Percentiles rank a stretch among this genome's conserved stretches.
phyloP scores from a whole-genome alignment of 2,113 vertebrate species.

The Chionomys nivalis region DNA sequence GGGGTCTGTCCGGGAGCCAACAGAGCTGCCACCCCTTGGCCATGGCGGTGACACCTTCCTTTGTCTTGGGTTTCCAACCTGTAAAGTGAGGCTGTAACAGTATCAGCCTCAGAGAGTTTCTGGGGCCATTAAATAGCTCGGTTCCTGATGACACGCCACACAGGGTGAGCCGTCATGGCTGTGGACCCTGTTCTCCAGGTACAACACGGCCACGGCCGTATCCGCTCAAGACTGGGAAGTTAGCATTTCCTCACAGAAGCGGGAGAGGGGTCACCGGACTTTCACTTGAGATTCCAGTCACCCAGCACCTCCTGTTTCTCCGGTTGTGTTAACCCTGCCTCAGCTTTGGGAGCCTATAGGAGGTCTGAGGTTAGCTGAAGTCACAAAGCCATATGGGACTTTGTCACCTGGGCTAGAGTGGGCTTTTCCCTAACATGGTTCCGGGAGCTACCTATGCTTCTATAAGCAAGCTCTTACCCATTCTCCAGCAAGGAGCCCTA shows the following conservation, averaged over 20 bases:
- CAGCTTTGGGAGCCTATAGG: not conserved
- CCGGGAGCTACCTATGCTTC: not conserved
- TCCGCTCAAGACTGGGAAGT: not conserved
- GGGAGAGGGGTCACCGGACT: not conserved
- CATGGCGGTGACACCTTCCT: not conserved
- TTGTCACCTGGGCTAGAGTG: not conserved
- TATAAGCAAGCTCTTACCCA: not conserved
- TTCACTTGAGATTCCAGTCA: not conserved
- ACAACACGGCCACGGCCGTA: not conserved
- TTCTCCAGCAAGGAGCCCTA: not conserved
- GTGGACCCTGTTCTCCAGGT: not conserved
- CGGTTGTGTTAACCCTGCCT: not conserved
- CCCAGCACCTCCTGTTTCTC: too few species aligned
- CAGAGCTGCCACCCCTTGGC: not conserved
- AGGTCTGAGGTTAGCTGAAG: not conserved
- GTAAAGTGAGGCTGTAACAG: not conserved
- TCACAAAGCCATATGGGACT: too few species aligned
- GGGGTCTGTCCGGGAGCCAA: not conserved
- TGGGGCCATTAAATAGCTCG: not conserved
- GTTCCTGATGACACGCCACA: not conserved
- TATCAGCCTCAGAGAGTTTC: rapidly evolving
- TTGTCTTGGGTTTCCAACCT: not conserved
- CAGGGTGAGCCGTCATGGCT: not conserved
- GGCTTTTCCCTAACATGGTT: not conserved
- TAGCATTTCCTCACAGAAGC: not conserved